A percentile compares a stretch with the other conserved stretches of the same genome.
Evolutionary conservation across 2,113 vertebrate genomes (phyloP).

Genomic region (Epinephelus fuscoguttatus): DNA sequence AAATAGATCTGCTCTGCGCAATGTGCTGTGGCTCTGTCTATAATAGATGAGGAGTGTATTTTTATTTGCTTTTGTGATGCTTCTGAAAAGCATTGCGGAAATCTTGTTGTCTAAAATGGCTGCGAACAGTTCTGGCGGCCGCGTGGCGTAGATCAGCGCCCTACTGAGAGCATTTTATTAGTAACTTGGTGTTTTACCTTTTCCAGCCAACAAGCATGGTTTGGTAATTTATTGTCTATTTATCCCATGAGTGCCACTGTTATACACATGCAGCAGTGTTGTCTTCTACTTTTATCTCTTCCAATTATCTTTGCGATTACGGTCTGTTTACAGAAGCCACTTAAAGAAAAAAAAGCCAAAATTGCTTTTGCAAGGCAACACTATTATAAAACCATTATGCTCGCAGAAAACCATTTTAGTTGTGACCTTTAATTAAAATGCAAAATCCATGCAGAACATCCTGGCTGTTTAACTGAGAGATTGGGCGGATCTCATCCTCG

Average conservation of each 20-base stretch:
- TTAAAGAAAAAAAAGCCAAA: conserved; percentile 28
- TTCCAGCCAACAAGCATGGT: neutral
- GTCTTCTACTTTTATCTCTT: conserved; percentile 16
- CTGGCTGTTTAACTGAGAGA: conserved; percentile 27
- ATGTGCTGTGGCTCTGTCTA: too few relatives aligned
- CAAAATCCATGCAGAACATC: conserved; percentile 30
- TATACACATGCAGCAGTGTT: neutral
- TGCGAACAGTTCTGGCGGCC: too few relatives aligned
- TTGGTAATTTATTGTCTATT: neutral
- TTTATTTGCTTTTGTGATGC: too few relatives aligned
- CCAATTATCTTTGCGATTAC: conserved; percentile 40
- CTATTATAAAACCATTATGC: conserved; percentile 54
- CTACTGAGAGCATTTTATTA: too few relatives aligned
- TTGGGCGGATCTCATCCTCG: conserved; percentile 23
- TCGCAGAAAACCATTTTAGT: conserved; percentile 40
- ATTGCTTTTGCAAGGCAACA: conserved; percentile 20
- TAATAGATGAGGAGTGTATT: too few relatives aligned
- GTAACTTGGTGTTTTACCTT: neutral
- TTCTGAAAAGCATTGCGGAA: too few relatives aligned
- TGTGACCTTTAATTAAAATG: conserved; percentile 68
- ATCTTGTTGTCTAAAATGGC: too few relatives aligned
- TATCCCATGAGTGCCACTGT: neutral
- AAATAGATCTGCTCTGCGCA: too few relatives aligned
- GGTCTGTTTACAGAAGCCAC: conserved; percentile 21
- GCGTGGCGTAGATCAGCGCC: too few relatives aligned